These are phyloP conservation scores for Drosophila prolongata DNA, from an alignment of 2,888 invertebrate species.

Conservation along the genomic window DNA sequence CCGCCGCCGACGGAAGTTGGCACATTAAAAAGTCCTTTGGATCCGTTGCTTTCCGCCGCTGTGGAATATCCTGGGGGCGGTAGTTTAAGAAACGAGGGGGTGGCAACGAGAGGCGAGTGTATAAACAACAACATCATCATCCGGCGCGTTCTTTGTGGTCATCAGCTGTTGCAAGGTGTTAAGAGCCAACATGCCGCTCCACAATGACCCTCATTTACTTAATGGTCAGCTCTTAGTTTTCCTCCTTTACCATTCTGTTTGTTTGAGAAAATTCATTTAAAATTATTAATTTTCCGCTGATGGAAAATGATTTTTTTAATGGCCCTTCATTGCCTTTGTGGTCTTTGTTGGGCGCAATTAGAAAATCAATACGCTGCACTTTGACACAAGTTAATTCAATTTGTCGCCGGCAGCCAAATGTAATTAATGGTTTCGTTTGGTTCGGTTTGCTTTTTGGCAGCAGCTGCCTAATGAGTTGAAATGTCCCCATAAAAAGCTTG, in stretches of 20 bases:
- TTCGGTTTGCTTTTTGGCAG: conserved; percentile 38
- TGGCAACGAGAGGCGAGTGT: conserved; percentile 7
- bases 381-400: conserved; percentile 75
- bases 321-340: conserved; percentile 45
- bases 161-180: conserved; percentile 61
- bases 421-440: conserved; percentile 54
- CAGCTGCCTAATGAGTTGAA: conserved; percentile 42
- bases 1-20: conserved; percentile 53
- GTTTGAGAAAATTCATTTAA: conserved; percentile 52
- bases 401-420: conserved; percentile 57
- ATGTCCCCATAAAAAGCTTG: conserved; percentile 38
- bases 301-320: conserved; percentile 60
- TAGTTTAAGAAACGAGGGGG: conserved; percentile 14
- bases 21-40: conserved; percentile 60
- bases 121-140: conserved; percentile 61
- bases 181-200: conserved; percentile 62
- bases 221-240: conserved; percentile 54
- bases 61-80: conserved; percentile 20
- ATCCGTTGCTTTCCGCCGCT: conserved; percentile 22
- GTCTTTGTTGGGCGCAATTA: conserved; percentile 56
- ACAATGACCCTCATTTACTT: conserved; percentile 77
- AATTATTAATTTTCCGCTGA: conserved; percentile 60
- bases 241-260: conserved; percentile 39
- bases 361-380: conserved; percentile 75
- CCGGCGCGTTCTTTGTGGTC: conserved; percentile 21